These are phyloP conservation scores for Drosophila neutralis DNA, from an alignment of 2,888 invertebrate species.

Conservation along the genomic window DNA sequence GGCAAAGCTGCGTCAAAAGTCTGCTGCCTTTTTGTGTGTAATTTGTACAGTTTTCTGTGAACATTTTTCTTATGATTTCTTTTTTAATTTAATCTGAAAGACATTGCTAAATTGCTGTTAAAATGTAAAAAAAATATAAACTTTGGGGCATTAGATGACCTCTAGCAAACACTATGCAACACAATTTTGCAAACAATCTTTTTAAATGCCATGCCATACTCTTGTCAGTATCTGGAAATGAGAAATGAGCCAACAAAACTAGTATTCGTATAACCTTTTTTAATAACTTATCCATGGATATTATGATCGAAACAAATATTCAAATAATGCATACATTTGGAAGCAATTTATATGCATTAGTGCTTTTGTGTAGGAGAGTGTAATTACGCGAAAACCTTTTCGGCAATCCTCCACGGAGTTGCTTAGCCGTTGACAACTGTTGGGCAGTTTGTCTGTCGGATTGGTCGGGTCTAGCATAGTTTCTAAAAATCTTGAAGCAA, in stretches of 20 bases:
- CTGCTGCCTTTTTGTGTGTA: constrained; percentile 71
- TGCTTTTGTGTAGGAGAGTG: constrained; percentile 38
- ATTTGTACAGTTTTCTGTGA: constrained; percentile 69
- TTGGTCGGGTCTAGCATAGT: constrained; percentile 56
- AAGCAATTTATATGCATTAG: background rate
- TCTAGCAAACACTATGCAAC: constrained; percentile 28
- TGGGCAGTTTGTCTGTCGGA: constrained; percentile 54
- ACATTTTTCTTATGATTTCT: constrained; percentile 71
- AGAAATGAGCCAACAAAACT: background rate
- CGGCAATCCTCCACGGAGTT: constrained; percentile 34
- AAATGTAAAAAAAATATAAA: constrained; percentile 47
- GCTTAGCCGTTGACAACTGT: constrained; percentile 69
- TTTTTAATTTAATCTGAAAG: constrained; percentile 79
- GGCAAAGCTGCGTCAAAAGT: constrained; percentile 64
- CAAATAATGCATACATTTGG: background rate
- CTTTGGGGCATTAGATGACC: constrained; percentile 8
- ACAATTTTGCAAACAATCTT: background rate
- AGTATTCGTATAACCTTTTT: background rate
- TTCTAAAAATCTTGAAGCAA: constrained; percentile 55
- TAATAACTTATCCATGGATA: background rate
- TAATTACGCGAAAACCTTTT: constrained; percentile 50
- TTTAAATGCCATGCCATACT: background rate
- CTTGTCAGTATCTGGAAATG: background rate
- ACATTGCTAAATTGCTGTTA: constrained; percentile 78
- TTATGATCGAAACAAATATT: background rate